Evolutionary conservation across 2,113 vertebrate genomes (phyloP).

Genomic region (Trogon surrucura): DNA sequence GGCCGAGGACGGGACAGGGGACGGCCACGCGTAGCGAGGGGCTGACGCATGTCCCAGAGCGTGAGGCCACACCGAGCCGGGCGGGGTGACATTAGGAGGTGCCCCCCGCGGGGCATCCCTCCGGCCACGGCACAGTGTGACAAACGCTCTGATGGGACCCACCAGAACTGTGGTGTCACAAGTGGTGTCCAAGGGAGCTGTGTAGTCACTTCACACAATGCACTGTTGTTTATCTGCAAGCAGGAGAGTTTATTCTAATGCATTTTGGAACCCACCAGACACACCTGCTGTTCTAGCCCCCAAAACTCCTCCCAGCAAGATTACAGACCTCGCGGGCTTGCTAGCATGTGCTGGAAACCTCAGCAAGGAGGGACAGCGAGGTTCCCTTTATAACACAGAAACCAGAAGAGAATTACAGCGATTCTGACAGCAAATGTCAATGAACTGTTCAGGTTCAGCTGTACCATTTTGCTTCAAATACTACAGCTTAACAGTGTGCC

Average conservation of each 20-base stretch:
- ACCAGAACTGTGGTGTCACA: accelerated
- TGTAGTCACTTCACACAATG: background rate
- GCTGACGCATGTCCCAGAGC: accelerated
- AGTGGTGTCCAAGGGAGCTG: background rate
- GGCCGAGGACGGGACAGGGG: background rate
- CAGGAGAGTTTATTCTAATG: background rate
- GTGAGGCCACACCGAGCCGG: background rate
- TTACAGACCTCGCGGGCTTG: background rate
- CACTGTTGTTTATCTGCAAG: background rate
- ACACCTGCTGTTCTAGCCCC: background rate
- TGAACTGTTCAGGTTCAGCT: background rate
- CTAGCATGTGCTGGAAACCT: background rate
- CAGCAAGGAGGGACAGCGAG: background rate
- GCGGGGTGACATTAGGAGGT: background rate
- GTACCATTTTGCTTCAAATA: background rate
- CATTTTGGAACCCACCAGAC: too few species aligned
- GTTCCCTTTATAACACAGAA: too few species aligned
- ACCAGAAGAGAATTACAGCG: background rate
- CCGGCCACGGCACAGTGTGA: accelerated
- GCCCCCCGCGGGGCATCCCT: accelerated
- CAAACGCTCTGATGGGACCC: background rate
- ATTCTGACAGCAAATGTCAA: background rate
- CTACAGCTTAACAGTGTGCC: background rate
- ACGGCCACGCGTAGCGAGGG: accelerated
- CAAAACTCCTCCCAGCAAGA: background rate